phyloP scores from a whole-genome alignment of 2,797 vertebrate genomes.

The Anguilla anguilla region DNA sequence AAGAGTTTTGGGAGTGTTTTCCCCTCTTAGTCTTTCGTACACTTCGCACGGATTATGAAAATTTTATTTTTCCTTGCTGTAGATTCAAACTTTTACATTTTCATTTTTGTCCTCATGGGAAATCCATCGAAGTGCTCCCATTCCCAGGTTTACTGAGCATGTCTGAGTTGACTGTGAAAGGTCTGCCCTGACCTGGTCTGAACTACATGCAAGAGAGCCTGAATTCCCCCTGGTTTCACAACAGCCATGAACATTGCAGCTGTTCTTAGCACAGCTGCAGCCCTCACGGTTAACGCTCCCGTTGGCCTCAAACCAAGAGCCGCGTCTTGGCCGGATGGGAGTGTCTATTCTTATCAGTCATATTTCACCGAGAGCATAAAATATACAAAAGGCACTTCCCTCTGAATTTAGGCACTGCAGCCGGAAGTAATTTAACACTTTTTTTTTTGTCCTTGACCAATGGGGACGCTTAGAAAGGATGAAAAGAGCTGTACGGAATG shows the following conservation, averaged over 20 bases:
- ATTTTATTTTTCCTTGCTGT: background rate
- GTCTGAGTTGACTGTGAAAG: conserved; percentile 12
- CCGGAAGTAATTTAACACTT: background rate
- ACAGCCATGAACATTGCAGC: background rate
- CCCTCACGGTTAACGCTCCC: background rate
- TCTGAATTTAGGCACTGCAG: background rate
- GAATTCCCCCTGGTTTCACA: background rate
- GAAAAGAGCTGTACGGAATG: background rate
- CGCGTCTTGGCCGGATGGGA: background rate
- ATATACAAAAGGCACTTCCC: conserved; percentile 18
- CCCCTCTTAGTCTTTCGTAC: background rate
- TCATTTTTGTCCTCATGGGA: conserved; percentile 9
- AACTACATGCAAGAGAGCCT: background rate
- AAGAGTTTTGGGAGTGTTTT: background rate
- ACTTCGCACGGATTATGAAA: conserved; percentile 5
- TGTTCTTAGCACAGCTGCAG: background rate
- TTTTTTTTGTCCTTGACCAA: background rate
- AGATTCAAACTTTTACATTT: background rate
- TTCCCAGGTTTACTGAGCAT: conserved; percentile 6
- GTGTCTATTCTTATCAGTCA: conserved; percentile 1
- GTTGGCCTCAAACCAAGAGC: background rate
- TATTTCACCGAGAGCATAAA: background rate
- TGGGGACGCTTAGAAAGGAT: background rate
- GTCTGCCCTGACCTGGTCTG: background rate
- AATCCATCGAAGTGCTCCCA: background rate